Percentiles rank a stretch among this genome's conserved stretches.
phyloP scores from a whole-genome alignment of 1,140 invertebrate species.

The Atta cephalotes region DNA sequence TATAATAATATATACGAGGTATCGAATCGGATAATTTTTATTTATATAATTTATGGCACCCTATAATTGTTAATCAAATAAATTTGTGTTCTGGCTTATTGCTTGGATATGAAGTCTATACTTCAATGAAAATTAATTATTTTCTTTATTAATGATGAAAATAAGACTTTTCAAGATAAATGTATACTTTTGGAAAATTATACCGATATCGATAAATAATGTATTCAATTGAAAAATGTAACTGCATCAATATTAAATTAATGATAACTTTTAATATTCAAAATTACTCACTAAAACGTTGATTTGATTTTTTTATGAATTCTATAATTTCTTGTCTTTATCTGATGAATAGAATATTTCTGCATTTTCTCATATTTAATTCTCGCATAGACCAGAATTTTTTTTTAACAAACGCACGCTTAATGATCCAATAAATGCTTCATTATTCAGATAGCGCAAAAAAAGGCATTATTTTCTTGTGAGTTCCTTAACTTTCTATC shows the following conservation, averaged over 20 bases:
- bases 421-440: conserved; percentile 68
- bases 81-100: conserved; percentile 23
- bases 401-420: conserved; percentile 10
- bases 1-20: not conserved
- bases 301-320: conserved; percentile 9
- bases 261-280: not conserved
- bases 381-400: not conserved
- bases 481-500: conserved; percentile 39
- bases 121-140: conserved; percentile 32
- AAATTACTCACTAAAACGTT: not conserved
- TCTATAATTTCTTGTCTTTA: conserved; percentile 9
- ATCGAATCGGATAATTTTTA: not conserved
- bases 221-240: conserved; percentile 4
- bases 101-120: not conserved
- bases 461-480: conserved; percentile 51
- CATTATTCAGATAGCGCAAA: conserved; percentile 66
- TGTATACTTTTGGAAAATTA: not conserved
- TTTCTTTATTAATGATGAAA: not conserved
- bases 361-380: not conserved
- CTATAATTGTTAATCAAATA: not conserved
- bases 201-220: conserved; percentile 6
- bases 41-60: conserved; percentile 4
- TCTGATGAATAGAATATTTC: conserved; percentile 1
- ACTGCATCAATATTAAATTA: conserved; percentile 14
- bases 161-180: not conserved